Base-by-base conservation (phyloP, 1,140 invertebrate species). In the Euglossa dilemma region DNA sequence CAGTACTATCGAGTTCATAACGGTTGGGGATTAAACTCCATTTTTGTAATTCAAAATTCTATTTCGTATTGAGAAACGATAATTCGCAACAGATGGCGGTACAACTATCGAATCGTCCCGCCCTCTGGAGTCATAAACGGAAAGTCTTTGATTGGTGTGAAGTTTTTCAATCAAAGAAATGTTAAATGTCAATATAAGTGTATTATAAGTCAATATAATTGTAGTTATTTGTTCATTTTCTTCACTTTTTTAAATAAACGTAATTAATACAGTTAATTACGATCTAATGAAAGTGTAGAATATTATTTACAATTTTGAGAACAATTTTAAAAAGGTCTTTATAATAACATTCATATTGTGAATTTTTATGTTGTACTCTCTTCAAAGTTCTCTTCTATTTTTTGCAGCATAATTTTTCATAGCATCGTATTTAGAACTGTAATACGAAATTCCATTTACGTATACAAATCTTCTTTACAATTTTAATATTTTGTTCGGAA, bases 21-120 rank as follows among this genome's bases (percentile, higher is more conserved):
- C 80, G 64, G 74, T 83, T 43, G 64, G 9, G 28, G 16, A 28
- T 16, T 23, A 54, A 69, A 70, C 74, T 69, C 74, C 74, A 77
- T 70, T 28, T 74, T 70, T 67, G 43, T 69, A 77, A 83, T 77
- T 80, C 50, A 80, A 80, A 80, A 54, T 63, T 73, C n/a, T 80
- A 45, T 80, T 64, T 54, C 57, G 54, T n/a, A 59, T 36, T 18
- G n/a, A 64, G 18, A 9, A 25, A 56, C 28, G 6, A 36, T 16
- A 3, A 50, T n/a, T 52, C 59, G 2, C 28, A 0, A 36, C 8
- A 80, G 69, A 64, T 72, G 47, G 78, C 57, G n/a, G 0, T 8
- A 47, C 18, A 7, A 18, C n/a, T 36, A 52, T 16, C 9, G 25
- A 63, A 63, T 20, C 6, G 25, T 61, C 8, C 6, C 16, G 59